Percentiles rank a stretch among this genome's conserved stretches.
Conservation (phyloP, 30 jellyfish, hydroid and myxozoan species). For the Aurelia aurita region DNA sequence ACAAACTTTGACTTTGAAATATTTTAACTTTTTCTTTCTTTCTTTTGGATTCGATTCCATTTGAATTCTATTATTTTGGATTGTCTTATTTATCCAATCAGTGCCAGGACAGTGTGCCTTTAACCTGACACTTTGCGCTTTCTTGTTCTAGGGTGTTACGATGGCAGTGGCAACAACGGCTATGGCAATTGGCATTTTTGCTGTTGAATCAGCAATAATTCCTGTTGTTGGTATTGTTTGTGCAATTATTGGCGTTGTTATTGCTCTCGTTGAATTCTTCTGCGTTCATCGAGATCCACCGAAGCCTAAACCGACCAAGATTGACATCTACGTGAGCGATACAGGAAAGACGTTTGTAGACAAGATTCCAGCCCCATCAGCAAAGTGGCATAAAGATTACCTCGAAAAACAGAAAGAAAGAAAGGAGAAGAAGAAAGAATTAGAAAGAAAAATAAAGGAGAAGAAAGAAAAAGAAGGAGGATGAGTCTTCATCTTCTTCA, state of each 20-base stretch:
- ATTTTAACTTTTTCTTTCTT: too few species aligned
- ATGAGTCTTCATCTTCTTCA: too few species aligned
- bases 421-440: too few species aligned
- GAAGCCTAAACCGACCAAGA: slow-evolving; percentile 68
- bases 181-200: slow-evolving; percentile 34
- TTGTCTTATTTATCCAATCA: too few species aligned
- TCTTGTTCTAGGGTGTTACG: slow-evolving; percentile 38
- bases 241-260: slow-evolving; percentile 47
- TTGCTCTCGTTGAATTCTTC: slow-evolving; percentile 57
- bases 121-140: background rate
- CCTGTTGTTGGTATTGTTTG: too few species aligned
- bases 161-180: slow-evolving; percentile 66
- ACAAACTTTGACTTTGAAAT: too few species aligned
- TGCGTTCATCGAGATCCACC: slow-evolving; percentile 62
- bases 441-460: too few species aligned
- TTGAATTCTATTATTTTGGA: too few species aligned
- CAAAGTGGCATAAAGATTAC: slow-evolving; percentile 34
- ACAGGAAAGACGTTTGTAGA: slow-evolving; percentile 37
- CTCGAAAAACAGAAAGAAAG: slow-evolving; percentile 33
- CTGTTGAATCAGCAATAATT: slow-evolving; percentile 46
- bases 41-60: too few species aligned
- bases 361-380: slow-evolving; percentile 28
- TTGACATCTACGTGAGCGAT: too few species aligned
- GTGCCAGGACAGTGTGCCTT: too few species aligned
- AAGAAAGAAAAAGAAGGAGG: too few species aligned